Evolutionary conservation across 2,113 vertebrate species (phyloP), one percentile per base, ranked within the genome.

Genomic region (Phalacrocorax pelagicus): DNA sequence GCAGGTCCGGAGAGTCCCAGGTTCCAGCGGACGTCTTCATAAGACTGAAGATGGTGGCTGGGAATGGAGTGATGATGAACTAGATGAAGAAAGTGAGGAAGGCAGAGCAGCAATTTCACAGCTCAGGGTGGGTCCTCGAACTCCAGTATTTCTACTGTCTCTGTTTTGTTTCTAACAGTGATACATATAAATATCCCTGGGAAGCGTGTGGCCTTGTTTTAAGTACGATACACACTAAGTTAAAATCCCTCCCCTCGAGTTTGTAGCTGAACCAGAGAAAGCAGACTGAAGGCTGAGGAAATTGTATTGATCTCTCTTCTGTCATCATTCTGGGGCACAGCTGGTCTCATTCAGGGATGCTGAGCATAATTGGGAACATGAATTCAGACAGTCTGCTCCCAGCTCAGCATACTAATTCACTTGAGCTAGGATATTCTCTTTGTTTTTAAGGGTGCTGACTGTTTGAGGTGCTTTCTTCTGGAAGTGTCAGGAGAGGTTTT

Each of bases 1-100:
- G 44, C 96, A 99, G 99, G 99, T 99, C 71, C 98, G 99, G 67
- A 98, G 99, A 75, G 99, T 99, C 29, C 99, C 99, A 9, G 99
- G 99, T 18, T 99, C 99, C 95, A 99, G 99, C 2, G 99, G 99
- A 32, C 99, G 99, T 66, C 98, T 99, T 71, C 99, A 99, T 94
- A 99, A 99, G 98, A 99, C 99, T 1, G 99, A 99, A 96, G 99
- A 99, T 18, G 99, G 99, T 2, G 99, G 99, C 91, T 99, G 99
- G 99, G 99, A 99, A 77, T 99, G 99, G 99, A 99, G 99, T 5
- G 99, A 99, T 15, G 99, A 99, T 17, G 99, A 99, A 75, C 97
- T 99, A 54, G 99, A 99, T 69, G 99, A 99, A 96, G 99, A 99
- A 95, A 99, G 99, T 6, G 99, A 99, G 94, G 99, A 99, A 95